Evolutionary conservation across 2,888 invertebrate genomes (phyloP).

Genomic region (Didymodactylos carnosus): DNA sequence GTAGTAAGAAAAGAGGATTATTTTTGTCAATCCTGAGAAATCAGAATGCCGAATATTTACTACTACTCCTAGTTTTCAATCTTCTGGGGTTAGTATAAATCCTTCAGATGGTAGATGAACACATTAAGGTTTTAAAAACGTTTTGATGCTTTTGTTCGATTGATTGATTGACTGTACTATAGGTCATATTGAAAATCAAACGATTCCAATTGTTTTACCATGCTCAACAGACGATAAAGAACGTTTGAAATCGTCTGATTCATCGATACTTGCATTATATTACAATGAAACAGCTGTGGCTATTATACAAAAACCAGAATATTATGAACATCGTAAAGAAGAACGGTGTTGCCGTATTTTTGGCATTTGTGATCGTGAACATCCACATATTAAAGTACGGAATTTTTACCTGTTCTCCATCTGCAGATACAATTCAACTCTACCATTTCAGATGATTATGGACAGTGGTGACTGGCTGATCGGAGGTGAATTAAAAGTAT

Average conservation of each 20-base stretch:
- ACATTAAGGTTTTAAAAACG: neutral
- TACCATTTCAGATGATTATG: slow-evolving; percentile 46
- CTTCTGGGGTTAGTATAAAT: too few species aligned
- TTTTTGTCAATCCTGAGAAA: too few species aligned
- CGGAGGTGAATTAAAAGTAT: slow-evolving; percentile 76
- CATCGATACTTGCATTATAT: slow-evolving; percentile 38
- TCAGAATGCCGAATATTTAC: too few species aligned
- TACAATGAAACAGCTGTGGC: slow-evolving; percentile 35
- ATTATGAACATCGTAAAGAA: slow-evolving; percentile 78
- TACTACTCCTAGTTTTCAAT: too few species aligned
- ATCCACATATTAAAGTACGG: slow-evolving; percentile 65
- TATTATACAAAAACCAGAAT: slow-evolving; percentile 51
- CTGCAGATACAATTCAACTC: too few species aligned
- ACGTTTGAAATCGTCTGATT: slow-evolving; percentile 42
- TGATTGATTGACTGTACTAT: neutral
- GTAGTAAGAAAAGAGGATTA: too few species aligned
- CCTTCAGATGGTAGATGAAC: too few species aligned
- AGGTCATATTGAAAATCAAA: slow-evolving; percentile 41
- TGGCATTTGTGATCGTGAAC: slow-evolving; percentile 61
- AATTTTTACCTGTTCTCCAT: too few species aligned
- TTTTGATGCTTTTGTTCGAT: neutral
- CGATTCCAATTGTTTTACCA: slow-evolving; percentile 78
- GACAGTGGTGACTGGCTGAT: slow-evolving; percentile 84
- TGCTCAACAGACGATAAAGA: slow-evolving; percentile 49
- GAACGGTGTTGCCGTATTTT: slow-evolving; percentile 56